Base-by-base conservation (phyloP, 2,888 invertebrate genomes). In the Tinea trinotella region DNA sequence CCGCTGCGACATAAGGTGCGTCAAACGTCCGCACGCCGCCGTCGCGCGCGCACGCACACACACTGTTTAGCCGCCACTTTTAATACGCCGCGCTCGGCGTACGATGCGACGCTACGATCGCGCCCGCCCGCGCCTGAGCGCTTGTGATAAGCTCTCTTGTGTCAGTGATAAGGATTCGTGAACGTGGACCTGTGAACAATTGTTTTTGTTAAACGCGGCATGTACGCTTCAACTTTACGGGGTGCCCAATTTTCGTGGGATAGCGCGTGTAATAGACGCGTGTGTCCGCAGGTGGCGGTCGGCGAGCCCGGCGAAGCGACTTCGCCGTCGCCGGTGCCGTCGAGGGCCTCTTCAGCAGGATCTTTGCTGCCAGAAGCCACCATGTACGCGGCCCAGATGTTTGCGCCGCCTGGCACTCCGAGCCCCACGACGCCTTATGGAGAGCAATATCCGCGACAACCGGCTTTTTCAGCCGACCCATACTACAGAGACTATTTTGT, bases 401-500 rank as follows among this genome's bases (percentile, higher is more conserved):
- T 90, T 75, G 88, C 90, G 74, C 87, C 90, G 62, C 89, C 90
- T 59, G 90, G 90, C 65, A 89, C 90, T 54, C 90, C 91, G 57
- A 90, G 90, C 61, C 90, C 91, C 44, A 90, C 89, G 60, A 90
- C 89, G 60, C 90, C 90, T 40, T 87, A 87, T 66, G 87, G 75
- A 66, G 87, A 77, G 59, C 85, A 81, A 72, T 82, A 85, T 65
- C 67, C 84, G 56, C 76, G 83, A 57, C 82, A 80, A 70, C 84
- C 89, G 50, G 85, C 90, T 59, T 92, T 92, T 71, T 85, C 91
- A 60, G 84, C 90, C 62, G 92, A 92, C 68, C 91, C 92, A 59
- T 93, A 95, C 87, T 93, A 93, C 79, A 91, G 94, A 76, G 93
- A 93, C 78, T 93, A 93, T 74, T 93, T 92, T 75, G 88, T 89